Conservation (phyloP, 2,888 invertebrate genomes). For the Drosophila putrida region DNA sequence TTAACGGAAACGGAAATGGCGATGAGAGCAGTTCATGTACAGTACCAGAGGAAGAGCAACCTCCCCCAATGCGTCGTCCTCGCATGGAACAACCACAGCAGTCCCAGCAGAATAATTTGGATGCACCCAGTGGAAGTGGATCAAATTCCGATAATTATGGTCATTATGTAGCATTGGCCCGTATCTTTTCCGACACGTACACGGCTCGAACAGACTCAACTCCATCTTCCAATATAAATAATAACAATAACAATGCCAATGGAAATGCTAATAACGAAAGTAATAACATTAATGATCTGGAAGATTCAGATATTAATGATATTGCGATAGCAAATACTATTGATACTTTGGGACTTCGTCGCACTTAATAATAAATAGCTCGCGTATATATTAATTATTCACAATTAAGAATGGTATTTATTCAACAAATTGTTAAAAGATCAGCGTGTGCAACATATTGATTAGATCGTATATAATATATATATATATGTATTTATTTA, state of each 20-base stretch:
- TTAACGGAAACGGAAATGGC: background rate
- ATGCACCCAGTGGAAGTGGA: background rate
- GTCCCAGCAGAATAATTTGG: background rate
- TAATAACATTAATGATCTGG: conserved; percentile 25
- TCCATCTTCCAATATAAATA: background rate
- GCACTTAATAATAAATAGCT: conserved; percentile 36
- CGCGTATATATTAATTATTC: background rate
- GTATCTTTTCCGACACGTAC: conserved; percentile 40
- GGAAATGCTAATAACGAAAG: background rate
- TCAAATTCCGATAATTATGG: conserved; percentile 13
- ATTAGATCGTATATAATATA: conserved; percentile 29
- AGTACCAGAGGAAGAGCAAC: conserved; percentile 34
- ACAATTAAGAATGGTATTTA: conserved; percentile 45
- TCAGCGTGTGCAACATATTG: conserved; percentile 54
- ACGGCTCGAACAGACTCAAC: conserved; percentile 1
- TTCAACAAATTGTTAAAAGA: conserved; percentile 42
- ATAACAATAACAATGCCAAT: conserved; percentile 12
- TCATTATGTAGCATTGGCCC: conserved; percentile 47
- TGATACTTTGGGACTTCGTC: conserved; percentile 50
- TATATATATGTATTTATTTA: conserved; percentile 37
- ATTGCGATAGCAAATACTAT: conserved; percentile 50
- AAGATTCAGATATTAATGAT: conserved; percentile 39
- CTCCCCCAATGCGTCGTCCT: conserved; percentile 53
- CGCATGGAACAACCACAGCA: conserved; percentile 41
- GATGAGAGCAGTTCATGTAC: conserved; percentile 9